Evolutionary conservation across 1,140 invertebrate species (phyloP), one percentile per base, ranked within the genome.

Genomic region (Heliothis virescens): DNA sequence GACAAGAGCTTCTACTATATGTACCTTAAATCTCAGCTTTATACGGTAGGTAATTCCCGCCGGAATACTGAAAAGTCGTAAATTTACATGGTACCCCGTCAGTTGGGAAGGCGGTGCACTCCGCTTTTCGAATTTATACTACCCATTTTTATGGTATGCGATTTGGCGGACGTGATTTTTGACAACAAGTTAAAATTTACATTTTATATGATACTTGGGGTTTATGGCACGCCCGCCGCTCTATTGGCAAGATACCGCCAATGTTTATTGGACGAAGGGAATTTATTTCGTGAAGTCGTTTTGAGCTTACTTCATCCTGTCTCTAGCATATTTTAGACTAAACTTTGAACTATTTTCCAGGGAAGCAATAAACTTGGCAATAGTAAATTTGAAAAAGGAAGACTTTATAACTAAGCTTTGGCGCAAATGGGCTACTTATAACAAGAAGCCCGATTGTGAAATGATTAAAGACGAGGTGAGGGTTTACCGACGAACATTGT

Each of bases 341-440:
- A 83, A 78, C 57, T 74, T 74, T 47, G 55, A n/a, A 48, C 10
- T 59, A 74, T 13, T 72, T 93, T 92, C 48, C 95, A 99, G 98
- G 86, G 98, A 99, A 91, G 96, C 96, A 79, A 97, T 99, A 75
- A 99, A 99, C 95, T 94, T 99, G 82, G 98, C 98, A 0, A 98
- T 99, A 26, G 95, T 99, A 48, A 97, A 97, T 65, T 95, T 99
- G 83, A 99, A 98, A 91, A 99, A 99, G 92, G 98, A 97, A 85
- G 99, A 98, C 1, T 97, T 98, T 84, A 95, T 99, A 85, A 96
- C 97, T 48, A 98, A 98, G 92, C 92, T 99, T 57, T 97, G 98
- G 93, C 98, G 98, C 89, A 98, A 98, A 95, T 99, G 98, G 98
- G 98, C 91, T 16, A 79, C 87, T 26, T 88, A 82, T 5, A 89